Base-by-base conservation (phyloP, 2,113 vertebrate species). In the Ophiodon elongatus region DNA sequence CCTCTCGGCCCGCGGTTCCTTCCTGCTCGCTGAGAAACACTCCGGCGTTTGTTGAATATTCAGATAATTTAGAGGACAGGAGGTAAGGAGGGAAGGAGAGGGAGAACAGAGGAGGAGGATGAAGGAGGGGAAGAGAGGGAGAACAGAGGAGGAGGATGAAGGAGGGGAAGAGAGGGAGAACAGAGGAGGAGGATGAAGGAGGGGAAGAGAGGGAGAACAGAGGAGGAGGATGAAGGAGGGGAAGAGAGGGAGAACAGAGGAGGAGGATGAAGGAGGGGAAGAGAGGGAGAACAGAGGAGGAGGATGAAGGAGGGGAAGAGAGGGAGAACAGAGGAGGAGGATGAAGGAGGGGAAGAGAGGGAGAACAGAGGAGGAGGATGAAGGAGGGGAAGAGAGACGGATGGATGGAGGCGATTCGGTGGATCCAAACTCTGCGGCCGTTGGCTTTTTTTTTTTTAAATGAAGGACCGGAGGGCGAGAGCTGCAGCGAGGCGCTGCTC, bases 401-500 rank as follows among this genome's bases (percentile, higher is more conserved):
- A 62, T 76, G 47, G 63, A 79, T 54, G 60, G 67, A 83, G 73
- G 82, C 76, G 85, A 86, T 91, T 85, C 81, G 83, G 87, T 10
- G 83, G 88, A 91, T 90, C 90, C 85, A 85, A 90, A 85, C 85
- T 76, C 90, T 92, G 88, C 79, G 85, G 86, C 76, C 87, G 79
- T 78, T 93, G 89, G 89, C 80, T 83, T 88, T 87, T 41, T 0
- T 41, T 0, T 89, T 91, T 81, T 82, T 87, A 90, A 90, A 89
- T 37, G 78, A 88, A 77, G 87, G 76, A 79, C 80, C 54, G 65
- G 90, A 89, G 88, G 81, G 11, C 79, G 71, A 88, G 88, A 90
- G 89, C 94, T 94, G 93, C 94, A 95, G 92, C 85, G 84, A 94
- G 88, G 88, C 69, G n/a, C 91, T 87, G 88, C 91, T 82, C 89